phyloP scores from a whole-genome alignment of 1,140 invertebrate genomes.

The Trypoxylus dichotomus region DNA sequence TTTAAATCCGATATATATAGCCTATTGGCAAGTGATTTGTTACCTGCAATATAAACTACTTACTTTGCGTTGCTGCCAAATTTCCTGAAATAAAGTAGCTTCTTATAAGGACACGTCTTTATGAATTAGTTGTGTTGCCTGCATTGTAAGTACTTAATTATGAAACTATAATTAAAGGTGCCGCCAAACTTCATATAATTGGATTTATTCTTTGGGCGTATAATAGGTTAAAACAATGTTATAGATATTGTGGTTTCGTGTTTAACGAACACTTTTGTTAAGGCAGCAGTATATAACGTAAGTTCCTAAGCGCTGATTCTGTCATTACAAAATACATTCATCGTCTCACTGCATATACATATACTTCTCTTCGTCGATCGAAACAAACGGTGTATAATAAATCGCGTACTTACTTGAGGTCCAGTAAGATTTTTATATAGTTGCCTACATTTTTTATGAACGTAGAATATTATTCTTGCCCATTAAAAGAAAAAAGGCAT shows the following conservation, averaged over 20 bases:
- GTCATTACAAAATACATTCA: neutral
- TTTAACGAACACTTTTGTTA: neutral
- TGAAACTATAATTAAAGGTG: too few relatives aligned
- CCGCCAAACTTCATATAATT: too few relatives aligned
- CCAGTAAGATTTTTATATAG: neutral
- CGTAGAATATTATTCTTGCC: neutral
- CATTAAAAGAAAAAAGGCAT: neutral
- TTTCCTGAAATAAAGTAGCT: too few relatives aligned
- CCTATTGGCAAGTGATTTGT: too few relatives aligned
- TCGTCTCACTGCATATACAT: neutral
- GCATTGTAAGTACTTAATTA: too few relatives aligned
- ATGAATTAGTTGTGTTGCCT: too few relatives aligned
- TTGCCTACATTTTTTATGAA: slow-evolving; percentile 2
- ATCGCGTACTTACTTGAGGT: neutral
- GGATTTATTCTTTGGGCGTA: too few relatives aligned
- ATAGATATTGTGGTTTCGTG: neutral
- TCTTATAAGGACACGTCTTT: too few relatives aligned
- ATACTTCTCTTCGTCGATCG: neutral
- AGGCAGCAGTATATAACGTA: neutral
- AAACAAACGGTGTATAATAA: neutral
- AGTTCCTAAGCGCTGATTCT: neutral
- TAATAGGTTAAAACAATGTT: neutral
- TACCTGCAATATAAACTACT: too few relatives aligned
- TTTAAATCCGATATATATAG: too few relatives aligned
- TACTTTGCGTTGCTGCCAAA: too few relatives aligned